Percentiles rank a stretch among this genome's conserved stretches.
Evolutionary conservation across 2,888 invertebrate genomes (phyloP).

Genomic region (Tipula helvola): DNA sequence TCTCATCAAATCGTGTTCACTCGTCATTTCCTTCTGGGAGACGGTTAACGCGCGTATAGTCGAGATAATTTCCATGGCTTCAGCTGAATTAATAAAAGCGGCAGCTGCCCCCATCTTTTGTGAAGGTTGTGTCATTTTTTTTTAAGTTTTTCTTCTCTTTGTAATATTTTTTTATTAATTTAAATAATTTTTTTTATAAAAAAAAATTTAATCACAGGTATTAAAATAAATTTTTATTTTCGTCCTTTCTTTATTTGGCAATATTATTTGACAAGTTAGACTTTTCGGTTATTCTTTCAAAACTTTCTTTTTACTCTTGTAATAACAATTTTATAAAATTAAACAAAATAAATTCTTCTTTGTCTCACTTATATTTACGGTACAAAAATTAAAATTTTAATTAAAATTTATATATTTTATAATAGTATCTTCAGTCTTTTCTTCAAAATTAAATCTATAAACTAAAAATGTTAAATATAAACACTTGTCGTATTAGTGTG

Average conservation of each 20-base stretch:
- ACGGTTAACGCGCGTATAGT: constrained; percentile 29
- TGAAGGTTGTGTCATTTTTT: background rate
- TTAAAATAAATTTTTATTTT: background rate
- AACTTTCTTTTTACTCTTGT: background rate
- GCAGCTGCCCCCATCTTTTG: background rate
- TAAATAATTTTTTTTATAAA: background rate
- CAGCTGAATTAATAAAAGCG: background rate
- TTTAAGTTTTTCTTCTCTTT: background rate
- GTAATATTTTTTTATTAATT: background rate
- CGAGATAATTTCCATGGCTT: constrained; percentile 20
- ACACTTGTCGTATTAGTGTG: background rate
- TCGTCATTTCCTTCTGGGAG: constrained; percentile 28
- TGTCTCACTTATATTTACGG: background rate
- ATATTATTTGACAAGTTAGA: background rate
- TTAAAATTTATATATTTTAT: background rate
- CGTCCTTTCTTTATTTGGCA: background rate
- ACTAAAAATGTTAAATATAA: background rate
- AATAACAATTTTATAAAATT: background rate
- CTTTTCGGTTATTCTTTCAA: background rate
- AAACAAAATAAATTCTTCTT: background rate
- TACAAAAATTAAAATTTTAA: background rate
- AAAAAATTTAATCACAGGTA: background rate
- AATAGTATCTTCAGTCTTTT: background rate
- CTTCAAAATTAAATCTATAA: background rate
- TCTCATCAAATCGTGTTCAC: constrained; percentile 32